Conservation (phyloP, 1,140 invertebrate species). For the Macrotrachela quadricornifera region DNA sequence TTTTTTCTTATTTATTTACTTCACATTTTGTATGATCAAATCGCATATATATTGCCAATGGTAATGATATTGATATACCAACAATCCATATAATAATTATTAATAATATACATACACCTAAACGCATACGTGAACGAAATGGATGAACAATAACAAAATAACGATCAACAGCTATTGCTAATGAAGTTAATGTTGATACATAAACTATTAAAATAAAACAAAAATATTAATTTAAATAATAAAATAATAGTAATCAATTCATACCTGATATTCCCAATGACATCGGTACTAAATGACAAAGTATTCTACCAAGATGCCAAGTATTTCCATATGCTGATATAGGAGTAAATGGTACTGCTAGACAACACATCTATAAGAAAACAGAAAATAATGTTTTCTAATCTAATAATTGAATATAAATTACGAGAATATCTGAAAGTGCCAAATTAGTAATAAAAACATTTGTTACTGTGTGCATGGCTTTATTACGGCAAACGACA, state of each 20-base stretch:
- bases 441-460: constrained; percentile 89
- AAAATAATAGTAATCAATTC: too few relatives aligned
- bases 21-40: constrained; percentile 6
- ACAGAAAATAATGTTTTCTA: too few relatives aligned
- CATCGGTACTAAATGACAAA: constrained; percentile 79
- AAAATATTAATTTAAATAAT: too few relatives aligned
- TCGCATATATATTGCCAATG: constrained; percentile 68
- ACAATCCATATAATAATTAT: constrained; percentile 73
- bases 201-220: constrained; percentile 40
- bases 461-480: constrained; percentile 95
- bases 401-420: too few relatives aligned
- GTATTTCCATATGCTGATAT: constrained; percentile 55
- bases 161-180: constrained; percentile 80
- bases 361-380: constrained; percentile 42
- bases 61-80: constrained; percentile 59
- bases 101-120: constrained; percentile 43
- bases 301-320: constrained; percentile 64
- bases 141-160: constrained; percentile 92
- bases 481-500: constrained; percentile 64
- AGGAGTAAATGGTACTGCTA: constrained; percentile 50
- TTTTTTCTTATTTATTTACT: too few relatives aligned
- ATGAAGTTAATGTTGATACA: constrained; percentile 81
- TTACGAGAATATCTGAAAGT: constrained; percentile 59
- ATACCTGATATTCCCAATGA: constrained; percentile 39
- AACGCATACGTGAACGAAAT: constrained; percentile 68